A percentile compares a stretch with the other conserved stretches of the same genome.
phyloP scores from a whole-genome alignment of 2,797 vertebrate species.

The Tympanoctomys barrerae region DNA sequence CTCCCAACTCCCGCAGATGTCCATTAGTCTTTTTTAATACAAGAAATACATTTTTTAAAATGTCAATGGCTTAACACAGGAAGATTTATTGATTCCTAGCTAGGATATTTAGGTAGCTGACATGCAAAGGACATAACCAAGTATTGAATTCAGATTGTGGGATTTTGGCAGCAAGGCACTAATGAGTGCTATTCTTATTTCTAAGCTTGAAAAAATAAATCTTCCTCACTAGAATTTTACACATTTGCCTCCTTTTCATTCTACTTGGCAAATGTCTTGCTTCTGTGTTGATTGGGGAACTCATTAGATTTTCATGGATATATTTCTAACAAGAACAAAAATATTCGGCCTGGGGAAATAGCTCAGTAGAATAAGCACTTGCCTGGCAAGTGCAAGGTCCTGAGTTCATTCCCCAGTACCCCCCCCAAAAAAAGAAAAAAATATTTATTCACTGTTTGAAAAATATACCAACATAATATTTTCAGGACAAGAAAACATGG shows the following conservation, averaged over 20 bases:
- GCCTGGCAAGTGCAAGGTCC: too few relatives aligned
- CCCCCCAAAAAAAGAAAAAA: too few relatives aligned
- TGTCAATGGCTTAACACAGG: neutral
- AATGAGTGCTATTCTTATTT: neutral
- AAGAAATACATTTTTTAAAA: conserved; percentile 15
- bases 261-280: neutral
- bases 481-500: neutral
- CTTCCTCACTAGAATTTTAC: neutral
- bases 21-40: neutral
- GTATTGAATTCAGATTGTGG: neutral
- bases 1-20: neutral
- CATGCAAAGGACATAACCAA: neutral
- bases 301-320: neutral
- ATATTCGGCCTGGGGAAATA: neutral
- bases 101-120: neutral
- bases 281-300: neutral
- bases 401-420: too few relatives aligned
- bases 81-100: neutral
- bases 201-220: neutral
- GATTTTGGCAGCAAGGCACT: neutral
- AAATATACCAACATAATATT: neutral
- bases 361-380: too few relatives aligned
- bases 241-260: neutral
- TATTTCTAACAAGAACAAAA: neutral
- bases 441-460: neutral